Base-by-base conservation (phyloP, 2,113 vertebrate genomes). In the Psettodes erumei region DNA sequence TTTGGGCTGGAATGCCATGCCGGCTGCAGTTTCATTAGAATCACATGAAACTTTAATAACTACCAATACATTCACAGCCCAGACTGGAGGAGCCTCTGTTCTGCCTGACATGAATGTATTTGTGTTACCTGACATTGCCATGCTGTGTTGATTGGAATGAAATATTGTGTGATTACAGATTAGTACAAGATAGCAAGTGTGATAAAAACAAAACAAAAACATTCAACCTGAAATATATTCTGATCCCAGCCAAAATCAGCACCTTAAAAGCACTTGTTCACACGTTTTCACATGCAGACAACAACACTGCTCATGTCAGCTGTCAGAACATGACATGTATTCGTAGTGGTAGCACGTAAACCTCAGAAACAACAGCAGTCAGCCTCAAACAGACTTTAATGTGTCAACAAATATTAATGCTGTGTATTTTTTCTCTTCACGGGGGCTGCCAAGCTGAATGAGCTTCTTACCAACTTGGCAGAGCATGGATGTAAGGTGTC, bases 21-120 rank as follows among this genome's bases (percentile, higher is more conserved):
- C 65, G 23, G 45, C 65, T 40, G 45, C 55, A 60, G 35, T 81
- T 81, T 80, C 48, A 80, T 75, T 80, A 79, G 56, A 82, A 71
- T 30, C 61, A 60, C 62, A 82, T 83, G 70, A 85, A 89, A 83
- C 61, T 83, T 77, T 82, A 84, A 77, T 86, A 80, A 70, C 70
- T 51, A 67, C 58, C 48, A 42, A 23, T 23, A 60, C 23, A 76
- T 67, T 38, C 38, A 53, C 60, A 59, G 55, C 58, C 43, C 7
- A 5, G 58, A 66, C 30, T 33, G 67, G 18, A 56, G 71, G 13
- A 43, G 63, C 30, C 37, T 54, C 48, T 12, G 13, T 56, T 77
- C 25, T 48, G 55, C 43, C 4, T 2, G n/a, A 62, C 45, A 54
- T 15, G 19, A 43, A 27, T 25, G 21, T 67, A 35, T 79, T 63